These are phyloP conservation scores for Eupeodes luniger DNA, from an alignment of 2,888 invertebrate genomes.

Conservation along the genomic window DNA sequence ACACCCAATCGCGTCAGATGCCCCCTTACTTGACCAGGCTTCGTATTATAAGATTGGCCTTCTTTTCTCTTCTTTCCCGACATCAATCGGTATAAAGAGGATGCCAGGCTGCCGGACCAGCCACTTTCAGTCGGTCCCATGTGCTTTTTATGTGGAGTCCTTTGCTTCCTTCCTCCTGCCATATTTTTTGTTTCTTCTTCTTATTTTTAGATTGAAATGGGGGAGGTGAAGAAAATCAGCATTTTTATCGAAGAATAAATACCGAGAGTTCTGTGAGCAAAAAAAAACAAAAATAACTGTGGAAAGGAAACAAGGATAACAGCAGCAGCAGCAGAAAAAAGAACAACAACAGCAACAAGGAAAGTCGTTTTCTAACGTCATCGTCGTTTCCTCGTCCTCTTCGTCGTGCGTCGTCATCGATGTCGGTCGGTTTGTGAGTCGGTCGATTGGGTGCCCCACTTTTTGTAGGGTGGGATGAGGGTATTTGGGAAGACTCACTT, in stretches of 20 bases:
- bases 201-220: constrained; percentile 34
- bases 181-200: neutral
- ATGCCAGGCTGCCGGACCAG: constrained; percentile 38
- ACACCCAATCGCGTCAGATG: constrained; percentile 30
- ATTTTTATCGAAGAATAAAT: constrained; percentile 75
- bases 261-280: constrained; percentile 20
- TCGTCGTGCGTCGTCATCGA: constrained; percentile 11
- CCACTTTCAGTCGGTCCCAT: constrained; percentile 67
- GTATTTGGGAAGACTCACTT: neutral
- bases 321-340: constrained; percentile 32
- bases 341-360: constrained; percentile 4
- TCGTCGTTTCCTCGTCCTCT: neutral
- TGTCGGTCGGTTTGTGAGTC: neutral
- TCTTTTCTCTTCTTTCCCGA: constrained; percentile 40
- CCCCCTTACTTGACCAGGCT: constrained; percentile 36
- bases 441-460: constrained; percentile 60
- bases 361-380: constrained; percentile 41
- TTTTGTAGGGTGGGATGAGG: too few relatives aligned
- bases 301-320: too few relatives aligned
- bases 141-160: constrained; percentile 44
- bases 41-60: constrained; percentile 44
- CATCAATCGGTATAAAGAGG: constrained; percentile 33
- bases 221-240: constrained; percentile 66
- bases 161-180: neutral
- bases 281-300: constrained; percentile 1